Evolutionary conservation across 1,140 invertebrate genomes (phyloP).

Genomic region (Ceratosolen fusciceps): DNA sequence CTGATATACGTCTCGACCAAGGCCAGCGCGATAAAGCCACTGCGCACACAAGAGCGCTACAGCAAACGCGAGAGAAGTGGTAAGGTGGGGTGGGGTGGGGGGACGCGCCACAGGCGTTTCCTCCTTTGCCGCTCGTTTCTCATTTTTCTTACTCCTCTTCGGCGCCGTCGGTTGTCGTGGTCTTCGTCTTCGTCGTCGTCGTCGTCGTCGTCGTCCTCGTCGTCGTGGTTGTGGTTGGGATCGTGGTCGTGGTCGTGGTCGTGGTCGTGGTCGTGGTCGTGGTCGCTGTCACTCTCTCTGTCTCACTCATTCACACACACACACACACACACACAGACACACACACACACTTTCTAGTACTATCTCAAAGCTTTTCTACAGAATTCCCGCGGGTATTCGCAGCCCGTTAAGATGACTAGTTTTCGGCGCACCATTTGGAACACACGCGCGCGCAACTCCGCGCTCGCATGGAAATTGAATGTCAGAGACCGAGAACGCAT

Average conservation of each 20-base stretch:
- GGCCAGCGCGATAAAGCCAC: slow-evolving; percentile 23
- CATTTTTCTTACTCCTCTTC: not conserved
- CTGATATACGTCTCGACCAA: slow-evolving; percentile 21
- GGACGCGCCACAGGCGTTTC: slow-evolving; percentile 13
- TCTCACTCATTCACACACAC: too few species aligned
- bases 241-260: too few species aligned
- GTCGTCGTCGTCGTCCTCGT: too few species aligned
- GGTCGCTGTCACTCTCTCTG: too few species aligned
- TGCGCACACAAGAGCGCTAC: not conserved
- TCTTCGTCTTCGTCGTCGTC: not conserved
- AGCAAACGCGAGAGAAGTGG: too few species aligned
- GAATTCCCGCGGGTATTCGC: not conserved
- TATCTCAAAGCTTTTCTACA: too few species aligned
- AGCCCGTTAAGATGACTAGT: slow-evolving; percentile 4
- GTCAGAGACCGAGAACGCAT: not conserved
- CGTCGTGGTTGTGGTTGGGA: too few species aligned
- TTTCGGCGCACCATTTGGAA: not conserved
- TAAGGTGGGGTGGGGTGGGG: too few species aligned
- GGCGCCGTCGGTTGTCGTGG: not conserved
- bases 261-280: too few species aligned
- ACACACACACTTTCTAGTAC: too few species aligned
- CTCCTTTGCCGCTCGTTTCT: not conserved
- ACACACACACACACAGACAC: too few species aligned
- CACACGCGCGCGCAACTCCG: not conserved
- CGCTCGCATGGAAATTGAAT: not conserved